Percentiles rank a stretch among this genome's conserved stretches.
Conservation (phyloP, 1,140 invertebrate species). For the Polypedilum vanderplanki region DNA sequence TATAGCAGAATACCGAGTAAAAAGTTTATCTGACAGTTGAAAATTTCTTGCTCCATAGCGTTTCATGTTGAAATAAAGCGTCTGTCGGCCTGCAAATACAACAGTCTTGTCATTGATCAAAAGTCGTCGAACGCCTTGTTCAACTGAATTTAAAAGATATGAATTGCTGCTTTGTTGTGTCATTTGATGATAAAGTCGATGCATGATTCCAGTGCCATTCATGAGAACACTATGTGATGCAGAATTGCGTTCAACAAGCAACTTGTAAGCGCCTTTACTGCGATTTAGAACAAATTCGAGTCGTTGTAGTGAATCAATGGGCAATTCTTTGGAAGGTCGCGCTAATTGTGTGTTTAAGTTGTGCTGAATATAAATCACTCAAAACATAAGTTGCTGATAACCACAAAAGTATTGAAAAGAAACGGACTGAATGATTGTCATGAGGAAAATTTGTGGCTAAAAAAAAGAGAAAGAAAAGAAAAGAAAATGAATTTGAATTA, state of each 20-base stretch:
- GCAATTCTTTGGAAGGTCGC: constrained; percentile 53
- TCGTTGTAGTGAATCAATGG: constrained; percentile 55
- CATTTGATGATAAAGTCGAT: constrained; percentile 57
- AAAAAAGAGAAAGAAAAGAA: too few species aligned
- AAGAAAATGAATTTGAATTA: constrained; percentile 1
- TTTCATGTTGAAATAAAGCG: constrained; percentile 61
- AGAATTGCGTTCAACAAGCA: constrained; percentile 56
- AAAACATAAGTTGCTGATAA: constrained; percentile 63
- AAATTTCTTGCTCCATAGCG: constrained; percentile 60
- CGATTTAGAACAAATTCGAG: constrained; percentile 51
- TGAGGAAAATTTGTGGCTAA: constrained; percentile 40
- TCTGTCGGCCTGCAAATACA: constrained; percentile 59
- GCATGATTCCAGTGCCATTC: constrained; percentile 67
- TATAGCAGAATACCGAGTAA: constrained; percentile 63
- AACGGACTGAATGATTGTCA: constrained; percentile 52
- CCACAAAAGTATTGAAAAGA: constrained; percentile 55
- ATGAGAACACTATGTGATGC: constrained; percentile 36
- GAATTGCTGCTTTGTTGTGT: constrained; percentile 44
- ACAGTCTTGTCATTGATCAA: constrained; percentile 50
- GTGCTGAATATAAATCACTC: constrained; percentile 64
- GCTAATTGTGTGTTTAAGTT: constrained; percentile 62
- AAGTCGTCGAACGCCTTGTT: constrained; percentile 56
- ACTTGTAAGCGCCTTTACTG: constrained; percentile 58
- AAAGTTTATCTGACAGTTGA: constrained; percentile 63
- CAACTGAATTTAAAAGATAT: constrained; percentile 55